Evolutionary conservation across 1,140 invertebrate genomes (phyloP).

Genomic region (Drosophila sturtevanti): DNA sequence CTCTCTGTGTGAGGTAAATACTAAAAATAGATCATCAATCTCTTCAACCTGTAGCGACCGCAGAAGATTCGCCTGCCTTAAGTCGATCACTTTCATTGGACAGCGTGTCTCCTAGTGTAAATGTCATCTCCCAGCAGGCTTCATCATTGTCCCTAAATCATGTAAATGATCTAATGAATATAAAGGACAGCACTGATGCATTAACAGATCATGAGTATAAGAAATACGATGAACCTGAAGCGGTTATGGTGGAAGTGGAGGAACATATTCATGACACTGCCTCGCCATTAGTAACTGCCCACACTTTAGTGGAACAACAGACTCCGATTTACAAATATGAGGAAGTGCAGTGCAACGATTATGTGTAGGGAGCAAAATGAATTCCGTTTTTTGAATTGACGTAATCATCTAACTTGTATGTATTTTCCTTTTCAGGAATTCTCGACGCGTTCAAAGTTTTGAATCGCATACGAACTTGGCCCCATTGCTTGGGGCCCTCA

Average conservation of each 20-base stretch:
- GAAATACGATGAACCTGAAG: conserved; percentile 85
- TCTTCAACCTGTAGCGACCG: conserved; percentile 16
- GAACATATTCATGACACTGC: conserved; percentile 87
- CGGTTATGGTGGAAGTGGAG: conserved; percentile 88
- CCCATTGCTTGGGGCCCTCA: conserved; percentile 65
- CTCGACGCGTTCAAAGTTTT: conserved; percentile 75
- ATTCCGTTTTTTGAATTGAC: not conserved
- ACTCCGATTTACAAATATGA: conserved; percentile 87
- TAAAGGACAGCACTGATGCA: conserved; percentile 78
- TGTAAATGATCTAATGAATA: conserved; percentile 85
- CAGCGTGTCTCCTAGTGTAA: conserved; percentile 85
- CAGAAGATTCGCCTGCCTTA: conserved; percentile 81
- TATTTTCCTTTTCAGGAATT: conserved; percentile 51
- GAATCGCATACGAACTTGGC: conserved; percentile 79
- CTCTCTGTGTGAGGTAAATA: too few relatives aligned
- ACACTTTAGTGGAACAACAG: conserved; percentile 85
- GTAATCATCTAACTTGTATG: not conserved
- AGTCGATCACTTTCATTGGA: conserved; percentile 89
- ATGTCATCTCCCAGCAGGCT: conserved; percentile 85
- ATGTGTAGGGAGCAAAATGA: conserved; percentile 51
- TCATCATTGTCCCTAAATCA: conserved; percentile 89
- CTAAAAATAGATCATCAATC: too few relatives aligned
- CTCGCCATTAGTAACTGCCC: conserved; percentile 86
- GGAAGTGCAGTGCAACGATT: conserved; percentile 82
- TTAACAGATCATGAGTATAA: conserved; percentile 81